Evolutionary conservation across 2,797 vertebrate species (phyloP).

Genomic region (Petrocephalus schoutedeni): DNA sequence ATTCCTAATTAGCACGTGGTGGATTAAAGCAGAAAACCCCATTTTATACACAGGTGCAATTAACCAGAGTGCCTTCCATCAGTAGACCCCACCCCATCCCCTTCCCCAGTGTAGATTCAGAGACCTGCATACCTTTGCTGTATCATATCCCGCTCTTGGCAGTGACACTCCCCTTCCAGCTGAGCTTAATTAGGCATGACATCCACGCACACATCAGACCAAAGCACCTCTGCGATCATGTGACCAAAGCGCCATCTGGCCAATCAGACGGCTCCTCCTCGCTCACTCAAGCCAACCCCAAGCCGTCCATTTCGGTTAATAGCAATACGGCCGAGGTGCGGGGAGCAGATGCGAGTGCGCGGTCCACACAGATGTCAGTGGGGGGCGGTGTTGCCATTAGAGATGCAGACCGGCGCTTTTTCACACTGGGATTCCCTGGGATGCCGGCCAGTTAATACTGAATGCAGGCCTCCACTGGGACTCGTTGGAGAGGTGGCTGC

Average conservation of each 20-base stretch:
- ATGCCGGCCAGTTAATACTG: not conserved
- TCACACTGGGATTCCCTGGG: not conserved
- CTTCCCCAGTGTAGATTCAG: not conserved
- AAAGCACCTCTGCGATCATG: not conserved
- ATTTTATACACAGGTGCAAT: not conserved
- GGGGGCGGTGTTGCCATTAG: not conserved
- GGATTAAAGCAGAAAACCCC: not conserved
- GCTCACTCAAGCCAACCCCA: not conserved
- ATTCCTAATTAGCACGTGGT: not conserved
- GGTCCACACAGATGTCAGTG: not conserved
- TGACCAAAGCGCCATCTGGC: conserved; percentile 15
- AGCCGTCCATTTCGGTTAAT: not conserved
- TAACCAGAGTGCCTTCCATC: not conserved
- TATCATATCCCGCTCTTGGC: not conserved
- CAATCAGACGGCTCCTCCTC: not conserved
- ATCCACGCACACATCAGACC: not conserved
- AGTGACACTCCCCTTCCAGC: not conserved
- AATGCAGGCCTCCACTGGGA: not conserved
- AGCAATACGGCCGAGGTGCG: not conserved
- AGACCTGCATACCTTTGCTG: not conserved
- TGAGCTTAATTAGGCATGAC: not conserved
- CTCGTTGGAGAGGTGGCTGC: not conserved
- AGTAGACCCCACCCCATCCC: not conserved
- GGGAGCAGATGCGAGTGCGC: not conserved
- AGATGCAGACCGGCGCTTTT: not conserved